Evolutionary conservation across 1,140 invertebrate genomes (phyloP), one percentile per base, ranked within the genome.

Genomic region (Prorops nasuta): DNA sequence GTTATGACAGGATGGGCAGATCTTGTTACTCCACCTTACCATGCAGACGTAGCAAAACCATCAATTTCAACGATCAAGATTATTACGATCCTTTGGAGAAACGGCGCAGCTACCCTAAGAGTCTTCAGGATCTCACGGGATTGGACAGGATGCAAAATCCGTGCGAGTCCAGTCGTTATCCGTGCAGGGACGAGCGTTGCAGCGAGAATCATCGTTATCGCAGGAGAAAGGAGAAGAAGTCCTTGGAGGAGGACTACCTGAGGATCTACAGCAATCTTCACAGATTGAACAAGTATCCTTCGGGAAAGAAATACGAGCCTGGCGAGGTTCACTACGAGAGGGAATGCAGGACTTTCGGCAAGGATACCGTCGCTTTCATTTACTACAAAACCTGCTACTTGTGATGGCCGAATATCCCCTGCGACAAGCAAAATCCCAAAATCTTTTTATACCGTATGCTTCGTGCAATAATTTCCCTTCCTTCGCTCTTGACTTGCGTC

Each of bases 311-410:
- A 38, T 66, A 64, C 44, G 61, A 68, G 31, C 74, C 76, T 0
- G 76, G 76, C 2, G 66, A 70, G 59, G 76, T 77, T 22, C 71
- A 71, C 19, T 78, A 77, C 51, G 76, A 77, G 44, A 66, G 71
- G 19, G 76, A 78, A 49, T 78, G 72, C 52, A 64, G 74, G 48
- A 72, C 76, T n/a, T 77, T 76, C 51, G 76, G 76, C 31, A 75
- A 74, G 48, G 75, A 77, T 47, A 78, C 74, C 20, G 69, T 78
- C 46, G 74, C 74, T 3, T 64, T 76, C 12, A 74, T 77, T 43
- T 78, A 76, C 32, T 78, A 78, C 42, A 78, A 78, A 51, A 78
- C 76, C 24, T 78, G 76, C 49, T 77, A 78, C 56, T 74, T 78
- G 68, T 77, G 76, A 78, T 77, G 58, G 39, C 24, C 24, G 10